Evolutionary conservation across 2,797 vertebrate species (phyloP).

Genomic region (Dipus sagitta): DNA sequence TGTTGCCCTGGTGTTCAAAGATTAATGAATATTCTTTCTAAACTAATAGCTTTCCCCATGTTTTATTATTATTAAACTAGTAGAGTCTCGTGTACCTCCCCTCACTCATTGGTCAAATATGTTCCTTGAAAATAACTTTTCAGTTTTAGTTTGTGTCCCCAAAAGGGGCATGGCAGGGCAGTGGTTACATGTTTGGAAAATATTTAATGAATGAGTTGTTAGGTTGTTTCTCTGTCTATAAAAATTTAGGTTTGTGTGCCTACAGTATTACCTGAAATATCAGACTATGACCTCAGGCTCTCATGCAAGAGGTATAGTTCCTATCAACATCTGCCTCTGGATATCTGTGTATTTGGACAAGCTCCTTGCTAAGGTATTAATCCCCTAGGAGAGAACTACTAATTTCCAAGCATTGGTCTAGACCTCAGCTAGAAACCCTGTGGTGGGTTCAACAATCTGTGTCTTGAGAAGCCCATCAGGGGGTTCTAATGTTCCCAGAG

Average conservation of each 20-base stretch:
- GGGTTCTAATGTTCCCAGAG: not conserved
- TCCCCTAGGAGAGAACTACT: not conserved
- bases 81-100: not conserved
- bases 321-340: not conserved
- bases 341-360: not conserved
- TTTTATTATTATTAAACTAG: not conserved
- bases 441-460: not conserved
- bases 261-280: not conserved
- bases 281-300: not conserved
- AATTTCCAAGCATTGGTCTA: not conserved
- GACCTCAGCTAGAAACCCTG: not conserved
- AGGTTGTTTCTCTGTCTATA: not conserved
- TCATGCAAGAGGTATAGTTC: not conserved
- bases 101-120: not conserved
- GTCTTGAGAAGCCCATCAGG: not conserved
- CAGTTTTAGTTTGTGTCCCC: not conserved
- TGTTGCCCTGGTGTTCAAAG: not conserved
- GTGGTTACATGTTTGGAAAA: not conserved
- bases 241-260: not conserved
- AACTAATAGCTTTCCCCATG: not conserved
- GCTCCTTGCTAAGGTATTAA: slow-evolving; percentile 10
- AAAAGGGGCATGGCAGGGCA: not conserved
- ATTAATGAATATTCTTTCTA: not conserved
- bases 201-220: slow-evolving; percentile 11
- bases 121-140: not conserved